Evolutionary conservation across 2,888 invertebrate genomes (phyloP).

Genomic region (Mythimna pallens): DNA sequence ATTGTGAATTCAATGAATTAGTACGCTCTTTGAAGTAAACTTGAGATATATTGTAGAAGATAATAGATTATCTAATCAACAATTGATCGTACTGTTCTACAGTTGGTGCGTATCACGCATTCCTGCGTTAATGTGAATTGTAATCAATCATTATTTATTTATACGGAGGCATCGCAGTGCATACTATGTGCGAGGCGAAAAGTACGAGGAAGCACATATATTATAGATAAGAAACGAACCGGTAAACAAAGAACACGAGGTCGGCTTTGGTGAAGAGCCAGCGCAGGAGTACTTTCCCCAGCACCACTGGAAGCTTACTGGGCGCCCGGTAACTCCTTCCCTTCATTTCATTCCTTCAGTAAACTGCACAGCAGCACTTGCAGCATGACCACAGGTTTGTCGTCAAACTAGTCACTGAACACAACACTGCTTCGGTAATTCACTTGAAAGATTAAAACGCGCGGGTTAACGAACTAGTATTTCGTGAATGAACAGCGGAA

Average conservation of each 20-base stretch:
- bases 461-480: conserved; percentile 45
- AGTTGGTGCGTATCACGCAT: conserved; percentile 4
- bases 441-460: not conserved
- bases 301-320: conserved; percentile 82
- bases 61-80: not conserved
- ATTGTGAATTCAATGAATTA: not conserved
- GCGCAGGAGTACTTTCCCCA: conserved; percentile 90
- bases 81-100: not conserved
- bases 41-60: not conserved
- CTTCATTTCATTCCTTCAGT: conserved; percentile 84
- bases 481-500: conserved; percentile 27
- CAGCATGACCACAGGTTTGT: conserved; percentile 67
- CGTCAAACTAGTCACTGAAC: conserved; percentile 61
- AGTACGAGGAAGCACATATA: conserved; percentile 20
- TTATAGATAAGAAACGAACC: conserved; percentile 85
- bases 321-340: conserved; percentile 74
- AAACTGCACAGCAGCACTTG: conserved; percentile 48
- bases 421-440: conserved; percentile 47
- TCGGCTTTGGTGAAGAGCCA: conserved; percentile 92
- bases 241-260: conserved; percentile 91
- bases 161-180: conserved; percentile 6
- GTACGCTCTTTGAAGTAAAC: not conserved
- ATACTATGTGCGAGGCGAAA: too few relatives aligned
- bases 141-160: conserved; percentile 32
- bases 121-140: conserved; percentile 36